A percentile compares a stretch with the other conserved stretches of the same genome.
Conservation (phyloP, 2,888 invertebrate genomes). For the Vannuccia rotundouncinata region DNA sequence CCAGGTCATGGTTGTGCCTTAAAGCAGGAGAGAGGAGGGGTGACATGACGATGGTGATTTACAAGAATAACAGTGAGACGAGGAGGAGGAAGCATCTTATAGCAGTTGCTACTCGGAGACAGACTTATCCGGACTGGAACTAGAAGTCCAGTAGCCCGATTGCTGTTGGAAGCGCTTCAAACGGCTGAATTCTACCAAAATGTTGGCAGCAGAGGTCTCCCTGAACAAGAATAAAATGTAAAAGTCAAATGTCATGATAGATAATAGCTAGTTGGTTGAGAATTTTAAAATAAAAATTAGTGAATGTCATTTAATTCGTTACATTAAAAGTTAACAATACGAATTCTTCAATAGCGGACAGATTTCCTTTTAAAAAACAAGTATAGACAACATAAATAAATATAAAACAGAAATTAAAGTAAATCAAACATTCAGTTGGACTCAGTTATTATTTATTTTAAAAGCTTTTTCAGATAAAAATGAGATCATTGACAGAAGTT, state of each 20-base stretch:
- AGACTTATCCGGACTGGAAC: constrained; percentile 8
- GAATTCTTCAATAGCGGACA: too few species aligned
- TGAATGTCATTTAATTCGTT: too few species aligned
- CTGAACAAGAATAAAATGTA: not conserved
- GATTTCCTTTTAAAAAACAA: too few species aligned
- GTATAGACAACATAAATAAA: too few species aligned
- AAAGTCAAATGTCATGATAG: not conserved
- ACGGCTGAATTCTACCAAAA: constrained; percentile 6
- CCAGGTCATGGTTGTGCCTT: not conserved
- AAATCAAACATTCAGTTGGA: too few species aligned
- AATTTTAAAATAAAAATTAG: too few species aligned
- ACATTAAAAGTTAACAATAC: too few species aligned
- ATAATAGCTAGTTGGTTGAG: too few species aligned
- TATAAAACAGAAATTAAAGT: too few species aligned
- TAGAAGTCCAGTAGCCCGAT: constrained; percentile 3
- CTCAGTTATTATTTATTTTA: too few species aligned
- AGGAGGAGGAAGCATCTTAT: not conserved
- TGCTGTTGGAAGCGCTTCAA: constrained; percentile 15
- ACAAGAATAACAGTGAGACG: not conserved
- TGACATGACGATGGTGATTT: not conserved
- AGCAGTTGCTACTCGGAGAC: not conserved
- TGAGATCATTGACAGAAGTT: too few species aligned
- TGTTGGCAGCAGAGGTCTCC: not conserved
- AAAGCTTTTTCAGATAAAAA: too few species aligned
- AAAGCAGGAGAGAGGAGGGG: not conserved